Base-by-base conservation (phyloP, 2,888 invertebrate genomes). In the Gortyna flavago region DNA sequence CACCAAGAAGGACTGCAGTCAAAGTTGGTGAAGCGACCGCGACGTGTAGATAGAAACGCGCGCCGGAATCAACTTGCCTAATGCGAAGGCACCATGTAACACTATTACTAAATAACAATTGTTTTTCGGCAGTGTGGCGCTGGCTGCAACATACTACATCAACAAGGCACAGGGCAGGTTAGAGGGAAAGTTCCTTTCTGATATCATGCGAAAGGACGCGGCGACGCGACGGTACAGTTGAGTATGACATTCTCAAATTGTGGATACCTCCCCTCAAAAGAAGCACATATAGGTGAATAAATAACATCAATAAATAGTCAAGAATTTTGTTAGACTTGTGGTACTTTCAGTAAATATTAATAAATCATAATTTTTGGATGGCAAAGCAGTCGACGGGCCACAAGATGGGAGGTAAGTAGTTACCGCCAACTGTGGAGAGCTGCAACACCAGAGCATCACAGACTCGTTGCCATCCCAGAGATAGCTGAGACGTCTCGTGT, bases 101-200 rank as follows among this genome's bases (percentile, higher is more conserved):
- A 69, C 80, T 80, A 80, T 9, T 65, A 64, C 74, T 75, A 79
- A 54, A 69, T 57, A 62, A 66, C 21, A 59, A 44, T 51, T 35
- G 2, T 75, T 35, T 72, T 48, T 51, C 25, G 86, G 86, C 86
- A 85, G 86, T 86, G 86, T 83, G 85, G 85, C 32, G 86, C 86
- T 84, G 84, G 86, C 51, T 83, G 77, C 76, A 86, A 86, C 80
- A 83, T 75, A 0, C 77, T 80, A 79, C 21, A 67, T 41, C 84
- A 84, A 84, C 86, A 65, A 51, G 64, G 59, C 80, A 72, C 65
- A 41, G 29, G 11, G 48, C 18, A 64, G 11, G 35, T 16, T 29
- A 21, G 16, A 67, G 32, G 13, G 21, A 13, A 67, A 32, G 21
- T 65, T 41, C 38, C 16, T 29, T 18, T 11, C n/a, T 6, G 6